A percentile compares a stretch with the other conserved stretches of the same genome.
Evolutionary conservation across 2,113 vertebrate genomes (phyloP).

Genomic region (Zosterops japonicus): DNA sequence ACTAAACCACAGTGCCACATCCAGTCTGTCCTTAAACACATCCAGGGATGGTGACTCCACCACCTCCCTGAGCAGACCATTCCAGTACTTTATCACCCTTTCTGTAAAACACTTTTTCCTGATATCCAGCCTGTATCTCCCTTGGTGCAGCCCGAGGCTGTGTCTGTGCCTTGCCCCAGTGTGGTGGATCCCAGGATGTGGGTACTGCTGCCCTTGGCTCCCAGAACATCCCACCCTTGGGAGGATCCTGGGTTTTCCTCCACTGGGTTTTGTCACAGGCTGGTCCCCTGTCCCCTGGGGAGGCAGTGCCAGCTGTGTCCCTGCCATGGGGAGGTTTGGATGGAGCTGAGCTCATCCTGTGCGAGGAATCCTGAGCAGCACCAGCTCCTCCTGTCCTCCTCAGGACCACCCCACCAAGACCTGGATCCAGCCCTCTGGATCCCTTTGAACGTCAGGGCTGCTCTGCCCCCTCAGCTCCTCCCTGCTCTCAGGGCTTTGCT

Average conservation of each 20-base stretch:
- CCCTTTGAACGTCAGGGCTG: background rate
- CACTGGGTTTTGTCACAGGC: rapidly evolving
- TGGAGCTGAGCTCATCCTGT: background rate
- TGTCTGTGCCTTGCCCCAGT: rapidly evolving
- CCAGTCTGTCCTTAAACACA: background rate
- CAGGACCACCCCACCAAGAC: background rate
- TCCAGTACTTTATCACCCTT: background rate
- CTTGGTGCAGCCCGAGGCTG: background rate
- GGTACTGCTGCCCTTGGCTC: background rate
- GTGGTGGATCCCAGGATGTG: rapidly evolving
- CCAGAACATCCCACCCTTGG: rapidly evolving
- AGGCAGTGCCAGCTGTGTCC: background rate
- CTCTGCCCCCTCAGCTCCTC: background rate
- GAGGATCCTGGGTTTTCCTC: background rate
- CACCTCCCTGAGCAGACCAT: background rate
- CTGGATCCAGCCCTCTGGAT: background rate
- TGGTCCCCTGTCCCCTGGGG: background rate
- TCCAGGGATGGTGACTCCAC: background rate
- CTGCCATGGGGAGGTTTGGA: background rate
- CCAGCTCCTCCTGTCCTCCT: background rate
- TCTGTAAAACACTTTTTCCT: background rate
- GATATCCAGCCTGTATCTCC: background rate
- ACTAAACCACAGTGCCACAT: background rate
- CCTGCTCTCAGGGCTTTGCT: background rate
- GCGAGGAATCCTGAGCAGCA: background rate